These are phyloP conservation scores for Lampropteryx suffumata DNA, from an alignment of 2,888 invertebrate genomes.

Conservation along the genomic window DNA sequence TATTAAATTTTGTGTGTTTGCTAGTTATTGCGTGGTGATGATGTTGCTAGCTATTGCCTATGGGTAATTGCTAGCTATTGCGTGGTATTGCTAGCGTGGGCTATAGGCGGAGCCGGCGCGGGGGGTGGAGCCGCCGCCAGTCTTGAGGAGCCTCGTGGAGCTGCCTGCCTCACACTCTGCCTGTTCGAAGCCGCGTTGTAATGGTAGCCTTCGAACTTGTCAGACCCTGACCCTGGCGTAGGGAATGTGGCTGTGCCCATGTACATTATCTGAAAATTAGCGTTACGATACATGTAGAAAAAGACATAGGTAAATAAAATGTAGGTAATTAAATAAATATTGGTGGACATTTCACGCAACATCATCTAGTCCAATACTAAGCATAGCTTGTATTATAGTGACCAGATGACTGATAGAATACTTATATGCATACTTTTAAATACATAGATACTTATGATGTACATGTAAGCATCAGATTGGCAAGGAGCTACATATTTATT, in stretches of 20 bases:
- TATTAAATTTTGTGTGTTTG: no score
- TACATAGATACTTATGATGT: no score
- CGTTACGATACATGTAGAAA: no score
- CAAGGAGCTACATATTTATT: no score
- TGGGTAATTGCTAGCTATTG: slow-evolving; percentile 27
- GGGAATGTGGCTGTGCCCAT: slow-evolving; percentile 76
- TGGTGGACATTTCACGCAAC: no score
- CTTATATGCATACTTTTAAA: no score
- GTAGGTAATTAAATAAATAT: no score
- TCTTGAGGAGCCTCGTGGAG: slow-evolving; percentile 52
- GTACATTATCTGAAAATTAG: slow-evolving; percentile 65
- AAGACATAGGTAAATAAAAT: no score
- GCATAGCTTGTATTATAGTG: no score
- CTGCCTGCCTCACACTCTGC: slow-evolving; percentile 63
- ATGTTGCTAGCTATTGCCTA: neutral
- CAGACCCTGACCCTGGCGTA: slow-evolving; percentile 43
- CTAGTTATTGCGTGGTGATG: neutral
- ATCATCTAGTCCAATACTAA: no score
- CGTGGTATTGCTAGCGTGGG: slow-evolving; percentile 53
- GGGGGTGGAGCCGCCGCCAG: slow-evolving; percentile 44
- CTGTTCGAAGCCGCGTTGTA: slow-evolving; percentile 76
- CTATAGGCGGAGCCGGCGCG: slow-evolving; percentile 46
- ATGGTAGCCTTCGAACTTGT: slow-evolving; percentile 77
- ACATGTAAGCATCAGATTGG: no score
- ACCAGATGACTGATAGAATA: no score